Base-by-base conservation (phyloP, 2,888 invertebrate species). In the Ormyrus thymus region DNA sequence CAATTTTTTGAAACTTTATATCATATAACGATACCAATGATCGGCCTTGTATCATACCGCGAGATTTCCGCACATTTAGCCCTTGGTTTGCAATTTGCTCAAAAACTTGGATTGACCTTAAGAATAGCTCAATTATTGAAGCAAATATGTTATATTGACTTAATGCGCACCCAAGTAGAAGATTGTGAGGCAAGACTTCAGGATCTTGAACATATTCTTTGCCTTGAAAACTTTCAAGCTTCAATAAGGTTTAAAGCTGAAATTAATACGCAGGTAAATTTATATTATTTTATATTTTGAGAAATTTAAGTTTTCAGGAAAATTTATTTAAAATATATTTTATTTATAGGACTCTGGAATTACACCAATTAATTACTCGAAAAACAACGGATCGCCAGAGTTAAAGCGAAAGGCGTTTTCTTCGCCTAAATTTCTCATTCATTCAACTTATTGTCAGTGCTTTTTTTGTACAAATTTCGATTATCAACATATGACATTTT, bases 111-210 rank as follows among this genome's bases (percentile, higher is more conserved):
- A 0, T 83, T 86, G 1, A 84, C 86, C 0, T 62, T 87, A n/a
- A 84, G 88, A 13, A 84, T 86, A 5, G 89, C 87, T 0, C 86
- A 87, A 53, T 81, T 86, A 29, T 74, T 90, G 7, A 90, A 89
- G 76, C 84, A 83, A 29, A 65, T 88, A 0, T 87, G 88, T 68
- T 86, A 86, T 51, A 84, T 90, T 7, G 89, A 89, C 75, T 73
- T 90, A 0, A 84, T 86, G 0, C 85, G 87, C 6, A 81, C 80
- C 0, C 82, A 86, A 15, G 11, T 87, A 11, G 84, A 85, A 5
- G 86, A 88, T 50, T 89, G 89, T 69, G 89, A 89, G 58, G 84
- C 87, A 1, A 87, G 87, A 48, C 81, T 90, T 5, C 87, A 87
- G 62, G 86, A 87, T 2, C 81, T 90, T 5, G 89, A 90, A 68